phyloP scores from a whole-genome alignment of 2,797 vertebrate species.

The Scleropages formosus region DNA sequence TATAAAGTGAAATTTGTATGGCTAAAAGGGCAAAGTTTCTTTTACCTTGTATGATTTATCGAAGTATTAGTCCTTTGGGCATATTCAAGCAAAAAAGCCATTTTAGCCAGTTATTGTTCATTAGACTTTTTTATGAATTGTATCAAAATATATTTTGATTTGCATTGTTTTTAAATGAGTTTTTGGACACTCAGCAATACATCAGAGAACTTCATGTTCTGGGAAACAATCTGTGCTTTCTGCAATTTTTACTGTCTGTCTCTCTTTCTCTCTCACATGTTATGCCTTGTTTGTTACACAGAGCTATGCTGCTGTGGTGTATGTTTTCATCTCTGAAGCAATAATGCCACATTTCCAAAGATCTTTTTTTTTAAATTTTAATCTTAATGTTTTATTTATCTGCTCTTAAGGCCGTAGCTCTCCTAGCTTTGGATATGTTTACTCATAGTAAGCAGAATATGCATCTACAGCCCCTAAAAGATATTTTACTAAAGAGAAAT shows the following conservation, averaged over 20 bases:
- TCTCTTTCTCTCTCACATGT: no score
- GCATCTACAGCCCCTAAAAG: slow-evolving; percentile 12
- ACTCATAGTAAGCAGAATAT: slow-evolving; percentile 19
- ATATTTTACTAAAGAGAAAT: slow-evolving; percentile 23
- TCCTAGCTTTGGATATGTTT: slow-evolving; percentile 16
- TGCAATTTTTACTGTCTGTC: not conserved
- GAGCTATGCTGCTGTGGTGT: slow-evolving; percentile 29
- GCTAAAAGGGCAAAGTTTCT: slow-evolving; percentile 14
- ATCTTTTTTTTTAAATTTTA: slow-evolving; percentile 30
- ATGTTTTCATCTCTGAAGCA: slow-evolving; percentile 42
- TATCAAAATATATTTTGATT: not conserved
- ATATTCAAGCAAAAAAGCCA: slow-evolving; percentile 57
- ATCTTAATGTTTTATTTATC: slow-evolving; percentile 6
- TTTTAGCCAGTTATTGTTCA: slow-evolving; percentile 56
- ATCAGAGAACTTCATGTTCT: slow-evolving; percentile 17
- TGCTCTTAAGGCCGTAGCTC: slow-evolving; percentile 20
- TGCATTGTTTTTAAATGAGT: slow-evolving; percentile 6
- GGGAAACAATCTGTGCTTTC: not conserved
- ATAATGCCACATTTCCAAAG: slow-evolving; percentile 55
- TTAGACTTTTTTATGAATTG: slow-evolving; percentile 35
- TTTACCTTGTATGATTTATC: slow-evolving; percentile 32
- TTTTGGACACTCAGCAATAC: slow-evolving; percentile 4
- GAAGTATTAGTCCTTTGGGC: slow-evolving; percentile 52
- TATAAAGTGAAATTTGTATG: slow-evolving; percentile 28
- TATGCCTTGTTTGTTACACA: not conserved